These are phyloP conservation scores for Myodes glareolus DNA, from an alignment of 2,113 vertebrate species.

Conservation along the genomic window DNA sequence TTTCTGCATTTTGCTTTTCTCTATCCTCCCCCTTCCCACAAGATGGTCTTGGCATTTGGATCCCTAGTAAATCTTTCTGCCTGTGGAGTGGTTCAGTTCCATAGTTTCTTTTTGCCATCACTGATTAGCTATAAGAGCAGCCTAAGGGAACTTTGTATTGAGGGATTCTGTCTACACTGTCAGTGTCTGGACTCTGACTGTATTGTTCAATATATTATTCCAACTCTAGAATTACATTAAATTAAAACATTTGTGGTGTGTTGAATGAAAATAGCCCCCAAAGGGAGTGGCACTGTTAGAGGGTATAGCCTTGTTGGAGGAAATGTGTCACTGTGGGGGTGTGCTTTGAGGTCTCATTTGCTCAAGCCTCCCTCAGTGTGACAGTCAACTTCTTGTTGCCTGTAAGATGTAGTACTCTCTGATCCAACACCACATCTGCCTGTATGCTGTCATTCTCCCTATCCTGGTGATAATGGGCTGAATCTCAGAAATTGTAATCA, in stretches of 20 bases:
- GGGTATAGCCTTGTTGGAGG: background rate
- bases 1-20: background rate
- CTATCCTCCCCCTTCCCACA: background rate
- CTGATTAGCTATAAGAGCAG: background rate
- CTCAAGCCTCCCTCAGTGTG: background rate
- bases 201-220: background rate
- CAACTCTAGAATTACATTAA: background rate
- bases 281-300: background rate
- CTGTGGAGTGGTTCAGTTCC: background rate
- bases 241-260: background rate
- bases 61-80: background rate
- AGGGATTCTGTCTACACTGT: background rate
- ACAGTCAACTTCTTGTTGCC: background rate
- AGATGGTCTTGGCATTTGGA: background rate
- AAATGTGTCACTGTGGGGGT: background rate
- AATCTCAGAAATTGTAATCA: background rate
- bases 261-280: background rate
- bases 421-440: background rate
- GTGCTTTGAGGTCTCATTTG: background rate
- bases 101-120: background rate
- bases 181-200: background rate
- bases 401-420: background rate
- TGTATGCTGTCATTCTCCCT: background rate
- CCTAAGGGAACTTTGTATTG: background rate
- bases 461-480: background rate